Conservation (phyloP, 2,797 vertebrate species). For the Balearica regulorum region DNA sequence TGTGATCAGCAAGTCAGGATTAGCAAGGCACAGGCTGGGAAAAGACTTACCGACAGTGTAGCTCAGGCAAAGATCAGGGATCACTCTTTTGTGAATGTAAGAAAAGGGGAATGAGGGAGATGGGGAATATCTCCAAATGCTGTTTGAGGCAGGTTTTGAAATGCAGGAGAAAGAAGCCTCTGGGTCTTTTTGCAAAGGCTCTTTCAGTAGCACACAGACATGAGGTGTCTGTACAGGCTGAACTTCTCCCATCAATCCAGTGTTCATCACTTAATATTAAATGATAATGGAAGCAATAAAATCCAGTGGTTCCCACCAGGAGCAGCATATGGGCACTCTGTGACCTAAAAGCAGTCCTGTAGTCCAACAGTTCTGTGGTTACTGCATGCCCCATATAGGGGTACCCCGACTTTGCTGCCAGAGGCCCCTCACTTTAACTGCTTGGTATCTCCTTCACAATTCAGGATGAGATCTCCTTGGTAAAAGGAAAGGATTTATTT, state of each 20-base stretch:
- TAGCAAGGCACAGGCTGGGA: background rate
- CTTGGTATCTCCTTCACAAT: background rate
- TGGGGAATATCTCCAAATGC: background rate
- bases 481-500: background rate
- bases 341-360: too few species aligned
- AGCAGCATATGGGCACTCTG: rapidly evolving
- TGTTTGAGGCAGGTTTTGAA: background rate
- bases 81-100: background rate
- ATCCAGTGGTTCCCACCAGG: background rate
- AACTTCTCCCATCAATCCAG: background rate
- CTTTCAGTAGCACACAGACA: background rate
- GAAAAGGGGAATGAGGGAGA: background rate
- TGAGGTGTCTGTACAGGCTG: background rate
- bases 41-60: background rate
- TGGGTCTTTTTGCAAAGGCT: background rate
- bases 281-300: background rate
- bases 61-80: background rate
- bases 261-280: background rate
- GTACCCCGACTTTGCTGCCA: background rate
- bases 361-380: background rate
- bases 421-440: background rate
- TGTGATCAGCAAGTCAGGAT: background rate
- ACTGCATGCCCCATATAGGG: background rate
- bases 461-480: background rate
- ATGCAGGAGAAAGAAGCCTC: rapidly evolving